Percentiles rank a stretch among this genome's conserved stretches.
phyloP scores from a whole-genome alignment of 2,113 vertebrate genomes.

The Sphaerodactylus townsendi region DNA sequence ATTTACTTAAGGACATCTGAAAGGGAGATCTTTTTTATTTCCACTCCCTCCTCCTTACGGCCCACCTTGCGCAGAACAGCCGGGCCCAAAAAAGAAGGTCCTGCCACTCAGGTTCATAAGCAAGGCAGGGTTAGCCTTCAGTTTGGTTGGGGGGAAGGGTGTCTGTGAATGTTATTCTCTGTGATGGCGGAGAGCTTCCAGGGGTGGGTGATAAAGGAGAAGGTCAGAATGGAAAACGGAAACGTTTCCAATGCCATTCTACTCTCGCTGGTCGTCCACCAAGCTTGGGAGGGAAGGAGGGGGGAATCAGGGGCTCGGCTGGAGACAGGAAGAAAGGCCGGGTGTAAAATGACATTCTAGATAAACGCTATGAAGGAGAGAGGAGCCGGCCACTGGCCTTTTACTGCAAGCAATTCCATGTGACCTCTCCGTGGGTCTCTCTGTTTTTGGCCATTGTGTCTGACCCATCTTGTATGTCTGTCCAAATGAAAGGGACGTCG shows the following conservation, averaged over 20 bases:
- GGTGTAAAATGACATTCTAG: constrained; percentile 42
- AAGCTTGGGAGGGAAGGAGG: not conserved
- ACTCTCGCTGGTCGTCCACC: constrained; percentile 2
- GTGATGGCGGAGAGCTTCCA: constrained; percentile 26
- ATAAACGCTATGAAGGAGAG: constrained; percentile 24
- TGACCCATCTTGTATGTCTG: not conserved
- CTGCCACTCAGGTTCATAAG: constrained; percentile 43
- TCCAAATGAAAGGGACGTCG: constrained; percentile 24
- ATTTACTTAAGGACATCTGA: not conserved
- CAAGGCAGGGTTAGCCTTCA: constrained; percentile 20
- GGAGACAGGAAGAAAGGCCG: constrained; percentile 17
- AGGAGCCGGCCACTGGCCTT: constrained; percentile 33
- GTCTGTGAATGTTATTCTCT: not conserved
- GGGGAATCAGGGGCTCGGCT: not conserved
- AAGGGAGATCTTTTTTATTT: constrained; percentile 11
- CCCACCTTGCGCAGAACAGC: not conserved
- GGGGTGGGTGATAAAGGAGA: constrained; percentile 49
- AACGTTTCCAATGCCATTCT: constrained; percentile 1
- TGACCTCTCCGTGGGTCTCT: constrained; percentile 49
- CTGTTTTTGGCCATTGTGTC: constrained; percentile 58
- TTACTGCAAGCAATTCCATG: constrained; percentile 46
- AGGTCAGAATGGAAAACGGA: constrained; percentile 39
- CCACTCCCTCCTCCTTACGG: constrained; percentile 35
- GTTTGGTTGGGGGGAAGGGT: not conserved
- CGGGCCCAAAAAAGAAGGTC: constrained; percentile 26